Conservation (phyloP, 2,797 vertebrate species). For the Anisognathus igniventris region DNA sequence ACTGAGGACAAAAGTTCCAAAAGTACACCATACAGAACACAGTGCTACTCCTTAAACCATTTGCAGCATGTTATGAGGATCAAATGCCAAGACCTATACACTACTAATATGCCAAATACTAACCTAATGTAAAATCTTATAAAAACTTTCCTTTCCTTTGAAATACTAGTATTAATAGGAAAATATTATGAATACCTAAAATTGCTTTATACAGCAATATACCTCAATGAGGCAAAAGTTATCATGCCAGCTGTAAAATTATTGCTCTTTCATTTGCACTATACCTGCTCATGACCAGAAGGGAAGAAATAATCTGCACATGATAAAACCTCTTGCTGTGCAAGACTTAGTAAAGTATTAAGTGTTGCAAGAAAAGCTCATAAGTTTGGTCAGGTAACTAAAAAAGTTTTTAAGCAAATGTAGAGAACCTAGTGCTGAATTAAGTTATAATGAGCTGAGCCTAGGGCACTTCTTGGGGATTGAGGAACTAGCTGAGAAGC, state of each 20-base stretch:
- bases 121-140: not conserved
- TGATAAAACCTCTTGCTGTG: not conserved
- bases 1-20: not conserved
- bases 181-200: not conserved
- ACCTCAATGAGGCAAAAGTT: not conserved
- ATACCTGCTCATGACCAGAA: not conserved
- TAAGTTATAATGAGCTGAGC: constrained; percentile 15
- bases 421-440: constrained; percentile 4
- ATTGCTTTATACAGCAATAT: not conserved
- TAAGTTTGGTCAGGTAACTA: not conserved
- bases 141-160: not conserved
- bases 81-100: not conserved
- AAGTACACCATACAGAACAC: not conserved
- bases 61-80: not conserved
- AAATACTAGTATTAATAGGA: not conserved
- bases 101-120: not conserved
- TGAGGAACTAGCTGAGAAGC: not conserved
- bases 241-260: not conserved
- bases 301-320: not conserved
- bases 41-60: not conserved
- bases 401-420: not conserved
- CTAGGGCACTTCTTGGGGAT: constrained; percentile 15
- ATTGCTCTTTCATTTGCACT: not conserved
- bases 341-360: not conserved
- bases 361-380: not conserved